Percentiles rank a stretch among this genome's conserved stretches.
Evolutionary conservation across 2,888 invertebrate genomes (phyloP).

Genomic region (Stomorhina lunata): DNA sequence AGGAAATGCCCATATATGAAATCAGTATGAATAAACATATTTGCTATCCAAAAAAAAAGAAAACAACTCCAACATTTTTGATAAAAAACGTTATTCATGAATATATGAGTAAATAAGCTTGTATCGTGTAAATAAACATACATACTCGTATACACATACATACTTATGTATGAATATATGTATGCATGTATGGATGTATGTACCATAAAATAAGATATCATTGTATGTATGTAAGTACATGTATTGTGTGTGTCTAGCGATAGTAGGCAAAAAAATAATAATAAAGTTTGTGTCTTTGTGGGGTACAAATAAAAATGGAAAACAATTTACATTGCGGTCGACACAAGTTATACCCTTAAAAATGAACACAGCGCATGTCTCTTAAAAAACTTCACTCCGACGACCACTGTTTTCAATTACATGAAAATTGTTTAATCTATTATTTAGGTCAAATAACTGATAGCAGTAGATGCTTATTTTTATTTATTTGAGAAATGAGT

Average conservation of each 20-base stretch:
- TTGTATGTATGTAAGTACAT: neutral
- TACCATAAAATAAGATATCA: neutral
- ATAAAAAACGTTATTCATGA: neutral
- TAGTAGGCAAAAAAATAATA: neutral
- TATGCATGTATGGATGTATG: neutral
- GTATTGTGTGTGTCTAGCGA: neutral
- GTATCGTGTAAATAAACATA: neutral
- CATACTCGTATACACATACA: no score
- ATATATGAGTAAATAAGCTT: neutral
- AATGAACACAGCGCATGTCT: slow-evolving; percentile 28
- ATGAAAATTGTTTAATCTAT: slow-evolving; percentile 18
- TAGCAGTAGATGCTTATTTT: slow-evolving; percentile 16
- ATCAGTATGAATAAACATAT: neutral
- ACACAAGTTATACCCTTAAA: neutral
- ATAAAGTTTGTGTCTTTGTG: neutral
- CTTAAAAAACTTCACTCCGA: neutral
- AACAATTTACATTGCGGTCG: slow-evolving; percentile 24
- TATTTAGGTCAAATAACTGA: slow-evolving; percentile 33
- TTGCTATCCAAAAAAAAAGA: neutral
- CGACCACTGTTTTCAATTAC: slow-evolving; percentile 13
- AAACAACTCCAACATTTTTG: neutral
- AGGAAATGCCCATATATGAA: no score
- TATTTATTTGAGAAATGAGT: neutral
- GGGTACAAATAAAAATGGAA: neutral
- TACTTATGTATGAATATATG: no score